A percentile compares a stretch with the other conserved stretches of the same genome.
Evolutionary conservation across 2,888 invertebrate species (phyloP).

Genomic region (Tenodera sinensis): DNA sequence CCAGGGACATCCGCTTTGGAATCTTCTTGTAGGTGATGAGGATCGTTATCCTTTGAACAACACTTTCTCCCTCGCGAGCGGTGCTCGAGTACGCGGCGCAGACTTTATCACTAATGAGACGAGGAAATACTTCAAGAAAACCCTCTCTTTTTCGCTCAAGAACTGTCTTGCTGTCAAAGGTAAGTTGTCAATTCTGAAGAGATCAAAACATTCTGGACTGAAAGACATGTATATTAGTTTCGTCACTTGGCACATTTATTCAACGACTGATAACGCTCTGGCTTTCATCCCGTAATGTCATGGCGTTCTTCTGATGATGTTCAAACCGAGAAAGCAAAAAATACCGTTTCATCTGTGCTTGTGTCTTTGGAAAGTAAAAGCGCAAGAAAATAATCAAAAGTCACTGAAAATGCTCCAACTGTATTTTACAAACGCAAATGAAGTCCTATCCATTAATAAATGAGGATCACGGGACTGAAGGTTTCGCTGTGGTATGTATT

Average conservation of each 20-base stretch:
- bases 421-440: too few species aligned
- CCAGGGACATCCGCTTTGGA: background rate
- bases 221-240: background rate
- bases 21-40: background rate
- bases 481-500: too few species aligned
- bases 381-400: too few species aligned
- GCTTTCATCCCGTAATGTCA: too few species aligned
- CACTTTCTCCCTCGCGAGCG: background rate
- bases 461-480: too few species aligned
- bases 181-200: background rate
- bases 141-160: background rate
- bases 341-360: too few species aligned
- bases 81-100: background rate
- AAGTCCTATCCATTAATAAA: too few species aligned
- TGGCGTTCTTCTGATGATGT: too few species aligned
- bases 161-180: background rate
- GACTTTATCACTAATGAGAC: background rate
- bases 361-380: too few species aligned
- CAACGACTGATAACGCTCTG: too few species aligned
- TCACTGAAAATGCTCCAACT: too few species aligned
- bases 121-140: background rate
- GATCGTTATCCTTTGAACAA: background rate
- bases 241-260: background rate
- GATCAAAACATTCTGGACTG: background rate
- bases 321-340: too few species aligned